These are phyloP conservation scores for Salvator merianae DNA, from an alignment of 2,113 vertebrate genomes.

Conservation along the genomic window DNA sequence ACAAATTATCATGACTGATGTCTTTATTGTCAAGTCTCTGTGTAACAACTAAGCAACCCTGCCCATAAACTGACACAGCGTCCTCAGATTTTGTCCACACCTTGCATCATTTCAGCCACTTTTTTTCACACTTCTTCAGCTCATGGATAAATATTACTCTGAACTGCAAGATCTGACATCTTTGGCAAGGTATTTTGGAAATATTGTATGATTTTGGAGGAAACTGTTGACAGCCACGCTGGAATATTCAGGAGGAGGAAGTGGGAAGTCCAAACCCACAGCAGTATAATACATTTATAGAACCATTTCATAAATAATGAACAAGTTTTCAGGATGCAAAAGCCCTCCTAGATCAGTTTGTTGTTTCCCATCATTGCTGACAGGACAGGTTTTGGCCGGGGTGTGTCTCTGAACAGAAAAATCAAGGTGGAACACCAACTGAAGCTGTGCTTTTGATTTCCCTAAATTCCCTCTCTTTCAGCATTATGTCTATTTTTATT, in stretches of 20 bases:
- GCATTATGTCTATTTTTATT: too few relatives aligned
- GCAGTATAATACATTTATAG: background rate
- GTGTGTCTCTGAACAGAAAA: too few relatives aligned
- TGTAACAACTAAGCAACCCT: background rate
- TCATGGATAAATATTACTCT: background rate
- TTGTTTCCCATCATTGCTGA: background rate
- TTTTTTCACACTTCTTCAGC: background rate
- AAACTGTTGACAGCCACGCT: background rate
- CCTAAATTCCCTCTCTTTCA: too few relatives aligned
- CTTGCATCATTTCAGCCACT: background rate
- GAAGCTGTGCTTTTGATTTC: too few relatives aligned
- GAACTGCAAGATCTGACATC: background rate
- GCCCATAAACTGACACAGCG: background rate
- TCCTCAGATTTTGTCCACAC: background rate
- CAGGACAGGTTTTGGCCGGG: background rate
- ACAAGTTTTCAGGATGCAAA: background rate
- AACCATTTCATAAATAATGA: background rate
- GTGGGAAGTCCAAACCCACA: too few relatives aligned
- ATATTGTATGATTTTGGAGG: background rate
- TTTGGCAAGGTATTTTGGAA: background rate
- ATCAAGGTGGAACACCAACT: too few relatives aligned
- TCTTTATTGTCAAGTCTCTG: background rate
- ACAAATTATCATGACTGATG: background rate
- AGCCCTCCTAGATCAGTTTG: too few relatives aligned
- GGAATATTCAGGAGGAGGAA: background rate